Base-by-base conservation (phyloP, 2,797 vertebrate species). In the Cetoscarus ocellatus region DNA sequence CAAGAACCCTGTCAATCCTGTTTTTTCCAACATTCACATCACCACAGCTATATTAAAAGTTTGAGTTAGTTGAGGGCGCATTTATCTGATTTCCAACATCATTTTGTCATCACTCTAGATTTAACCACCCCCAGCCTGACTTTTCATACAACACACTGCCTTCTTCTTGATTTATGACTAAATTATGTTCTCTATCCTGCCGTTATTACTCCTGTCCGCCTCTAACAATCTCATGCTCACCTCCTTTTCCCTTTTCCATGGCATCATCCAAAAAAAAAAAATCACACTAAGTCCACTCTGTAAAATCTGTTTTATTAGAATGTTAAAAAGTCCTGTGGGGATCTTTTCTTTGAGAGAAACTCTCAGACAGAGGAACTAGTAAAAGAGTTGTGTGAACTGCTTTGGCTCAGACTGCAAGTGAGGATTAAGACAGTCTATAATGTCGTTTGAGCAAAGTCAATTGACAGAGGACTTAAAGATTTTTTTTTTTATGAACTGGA, bases 261-360 rank as follows among this genome's bases (percentile, higher is more conserved):
- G 78, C 73, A 80, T 94, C 89, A 88, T 90, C 72, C 88, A 89
- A 77, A 27, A 27, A 27, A 27, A 87, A 27, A 88, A 90, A 82
- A 77, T 71, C 79, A 83, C 77, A 78, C 80, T 85, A 75, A 40
- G 67, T 56, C 76, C 72, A 81, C 90, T 95, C 91, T 94, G 93
- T 94, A 94, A 94, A 94, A 85, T 75, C 40, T 5, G 84, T 44
- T 90, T 93, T 91, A 89, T 93, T 93, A 86, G 87, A 95, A 95
- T 93, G 82, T 92, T 90, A 76, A 90, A 90, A 92, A 86, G 93
- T 90, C 87, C 63, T 84, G 69, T 77, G 86, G 90, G 88, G 80
- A 72, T 93, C 44, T 51, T 79, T 70, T 66, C 60, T 70, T 80
- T 73, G 77, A 38, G 68, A 57, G 80, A 73, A 88, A 81, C 71